Base-by-base conservation (phyloP, 2,797 vertebrate genomes). In the Diglossa cyanea region DNA sequence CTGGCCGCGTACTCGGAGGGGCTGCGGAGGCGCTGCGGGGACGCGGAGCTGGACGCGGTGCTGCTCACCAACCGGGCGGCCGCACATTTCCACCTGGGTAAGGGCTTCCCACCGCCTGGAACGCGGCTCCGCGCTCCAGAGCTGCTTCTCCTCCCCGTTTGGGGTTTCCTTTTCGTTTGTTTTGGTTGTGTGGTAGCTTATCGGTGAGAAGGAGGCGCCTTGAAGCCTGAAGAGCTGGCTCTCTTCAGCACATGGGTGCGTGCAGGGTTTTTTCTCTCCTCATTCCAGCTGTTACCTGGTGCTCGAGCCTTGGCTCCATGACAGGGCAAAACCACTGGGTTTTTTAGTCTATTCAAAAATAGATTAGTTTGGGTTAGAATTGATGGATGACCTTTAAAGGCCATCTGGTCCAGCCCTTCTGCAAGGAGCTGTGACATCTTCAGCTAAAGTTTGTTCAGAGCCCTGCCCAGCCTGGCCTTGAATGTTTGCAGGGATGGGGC, bases 61-160 rank as follows among this genome's bases (percentile, higher is more conserved):
- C 98, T 99, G 61, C 97, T 98, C 86, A 98, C 99, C 8, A 99
- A 99, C 98, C 97, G 99, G 8, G 99, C 98, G 2, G 99, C 99
- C 1, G 98, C 99, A 1, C 98, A 99, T 18, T 99, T 99, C 77
- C 80, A 99, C 90, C 86, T 99, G 37, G 98, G 99, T 99, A 93
- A 88, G 67, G 67, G 9, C 4, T 4, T 14, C 4, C 1, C 5
- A 2, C 31, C 4, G 15, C n/a, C 60, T 12, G 47, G 28, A 37
- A 8, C 13, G 7, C 10, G 25, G 6, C 35, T 45, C n/a, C 6
- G 2, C 3, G 2, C 9, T 28, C 33, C 31, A 2, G 11, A 16
- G 10, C 13, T 57, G 66, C 26, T 28, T 28, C 10, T 33, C 15
- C 31, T 42, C 11, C n/a, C 47, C 40, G 0, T 4, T 3, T 21